phyloP scores from a whole-genome alignment of 2,797 vertebrate species.

The Esox lucius region DNA sequence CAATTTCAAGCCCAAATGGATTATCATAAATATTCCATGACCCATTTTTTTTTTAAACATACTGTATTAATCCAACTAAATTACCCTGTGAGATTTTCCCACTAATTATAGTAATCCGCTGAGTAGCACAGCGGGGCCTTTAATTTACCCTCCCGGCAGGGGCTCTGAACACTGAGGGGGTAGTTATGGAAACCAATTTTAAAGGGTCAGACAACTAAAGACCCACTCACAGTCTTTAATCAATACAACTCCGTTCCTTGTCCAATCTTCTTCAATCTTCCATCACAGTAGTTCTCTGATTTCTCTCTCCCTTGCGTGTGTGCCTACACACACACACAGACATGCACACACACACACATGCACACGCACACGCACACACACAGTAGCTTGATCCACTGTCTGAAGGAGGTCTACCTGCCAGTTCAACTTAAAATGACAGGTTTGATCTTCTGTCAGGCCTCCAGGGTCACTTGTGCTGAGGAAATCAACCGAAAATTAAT shows the following conservation, averaged over 20 bases:
- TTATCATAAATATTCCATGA: not conserved
- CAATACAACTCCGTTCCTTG: not conserved
- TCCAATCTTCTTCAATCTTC: not conserved
- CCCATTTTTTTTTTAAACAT: slow-evolving; percentile 32
- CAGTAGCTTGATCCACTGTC: too few relatives aligned
- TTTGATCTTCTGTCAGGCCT: slow-evolving; percentile 25
- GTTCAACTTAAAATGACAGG: slow-evolving; percentile 22
- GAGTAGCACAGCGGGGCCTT: slow-evolving; percentile 42
- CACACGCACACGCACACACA: not conserved
- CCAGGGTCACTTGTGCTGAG: slow-evolving; percentile 23
- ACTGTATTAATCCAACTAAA: slow-evolving; percentile 49
- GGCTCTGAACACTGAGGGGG: slow-evolving; percentile 24
- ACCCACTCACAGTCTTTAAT: slow-evolving; percentile 3
- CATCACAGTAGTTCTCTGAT: not conserved
- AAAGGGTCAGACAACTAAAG: slow-evolving; percentile 34
- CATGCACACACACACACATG: not conserved
- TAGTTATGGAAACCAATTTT: slow-evolving; percentile 48
- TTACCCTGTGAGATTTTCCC: slow-evolving; percentile 52
- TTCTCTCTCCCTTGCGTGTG: not conserved
- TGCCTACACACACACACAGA: not conserved
- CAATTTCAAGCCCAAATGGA: not conserved
- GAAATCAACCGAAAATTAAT: slow-evolving; percentile 35
- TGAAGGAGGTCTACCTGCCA: not conserved
- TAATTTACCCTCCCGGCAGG: slow-evolving; percentile 51
- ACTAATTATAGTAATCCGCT: slow-evolving; percentile 21